Evolutionary conservation across 2,888 invertebrate species (phyloP), one percentile per base, ranked within the genome.

Genomic region (Meiosimyza platycephala): DNA sequence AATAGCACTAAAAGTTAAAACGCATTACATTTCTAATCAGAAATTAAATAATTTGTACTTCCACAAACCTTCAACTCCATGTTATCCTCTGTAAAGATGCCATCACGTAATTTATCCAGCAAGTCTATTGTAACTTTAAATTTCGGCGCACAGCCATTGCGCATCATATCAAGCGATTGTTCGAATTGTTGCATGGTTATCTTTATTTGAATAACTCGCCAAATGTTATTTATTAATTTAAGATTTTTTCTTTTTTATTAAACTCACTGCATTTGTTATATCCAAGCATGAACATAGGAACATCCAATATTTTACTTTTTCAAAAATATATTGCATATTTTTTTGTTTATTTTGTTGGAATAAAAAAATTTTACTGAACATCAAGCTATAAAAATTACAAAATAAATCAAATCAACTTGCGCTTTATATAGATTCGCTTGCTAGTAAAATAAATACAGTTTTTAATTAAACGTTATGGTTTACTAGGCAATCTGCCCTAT

Each of bases 141-240:
- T 64, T 86, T 86, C 18, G 80, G 82, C 13, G 79, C 74, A 76
- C 86, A 86, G 16, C 84, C 84, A 40, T 81, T 83, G 50, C 86
- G 83, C 82, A 86, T 83, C 83, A 85, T 84, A 64, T 85, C 84
- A 77, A 86, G 76, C 4, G 86, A 85, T 48, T 81, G 78, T 1
- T 82, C 76, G 55, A 86, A 84, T 75, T 86, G 86, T 77, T 86
- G 83, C 84, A 83, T 84, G 54, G 81, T 80, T 51, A 84, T 76
- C 79, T 80, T n/a, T n/a, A 18, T 28, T 50, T 50, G 47, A 52
- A 7, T 16, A 60, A 22, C 15, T 28, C 28, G 28, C 28, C 28
- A 28, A 28, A 28, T 3, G 28, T n/a, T 64, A 28, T 65, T 50
- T 50, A 33, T 16, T 48, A 5, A 3, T 6, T 11, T 40, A 47